phyloP scores from a whole-genome alignment of 2,797 vertebrate species.

The Platalea minor region DNA sequence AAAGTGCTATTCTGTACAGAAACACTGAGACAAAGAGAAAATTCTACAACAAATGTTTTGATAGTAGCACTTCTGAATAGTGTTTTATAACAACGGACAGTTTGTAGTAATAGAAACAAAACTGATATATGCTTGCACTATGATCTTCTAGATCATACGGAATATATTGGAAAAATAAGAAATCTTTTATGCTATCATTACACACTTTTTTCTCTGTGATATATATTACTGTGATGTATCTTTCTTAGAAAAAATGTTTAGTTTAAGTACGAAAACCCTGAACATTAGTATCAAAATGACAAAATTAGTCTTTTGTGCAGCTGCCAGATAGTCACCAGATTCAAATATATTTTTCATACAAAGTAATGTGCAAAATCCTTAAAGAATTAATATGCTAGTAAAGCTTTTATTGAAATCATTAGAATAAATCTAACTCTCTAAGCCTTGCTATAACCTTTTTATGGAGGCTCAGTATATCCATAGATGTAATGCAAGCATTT shows the following conservation, averaged over 20 bases:
- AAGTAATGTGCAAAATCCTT: neutral
- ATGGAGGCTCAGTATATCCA: neutral
- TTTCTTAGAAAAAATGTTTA: neutral
- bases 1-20: neutral
- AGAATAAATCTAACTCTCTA: neutral
- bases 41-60: neutral
- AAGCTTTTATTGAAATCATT: neutral
- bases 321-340: neutral
- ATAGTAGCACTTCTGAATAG: neutral
- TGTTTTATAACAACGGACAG: neutral
- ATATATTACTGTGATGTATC: neutral
- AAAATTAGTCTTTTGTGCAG: neutral
- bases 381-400: neutral
- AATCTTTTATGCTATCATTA: neutral
- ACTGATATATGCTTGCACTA: neutral
- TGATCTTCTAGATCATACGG: neutral
- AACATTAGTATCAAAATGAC: neutral
- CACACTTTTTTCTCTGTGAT: neutral
- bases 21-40: neutral
- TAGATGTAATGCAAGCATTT: neutral
- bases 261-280: neutral
- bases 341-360: neutral
- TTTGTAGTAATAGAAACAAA: neutral
- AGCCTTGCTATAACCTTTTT: neutral
- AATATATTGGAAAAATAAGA: neutral